Evolutionary conservation across 2,113 vertebrate species (phyloP), one percentile per base, ranked within the genome.

Genomic region (Dascyllus trimaculatus): DNA sequence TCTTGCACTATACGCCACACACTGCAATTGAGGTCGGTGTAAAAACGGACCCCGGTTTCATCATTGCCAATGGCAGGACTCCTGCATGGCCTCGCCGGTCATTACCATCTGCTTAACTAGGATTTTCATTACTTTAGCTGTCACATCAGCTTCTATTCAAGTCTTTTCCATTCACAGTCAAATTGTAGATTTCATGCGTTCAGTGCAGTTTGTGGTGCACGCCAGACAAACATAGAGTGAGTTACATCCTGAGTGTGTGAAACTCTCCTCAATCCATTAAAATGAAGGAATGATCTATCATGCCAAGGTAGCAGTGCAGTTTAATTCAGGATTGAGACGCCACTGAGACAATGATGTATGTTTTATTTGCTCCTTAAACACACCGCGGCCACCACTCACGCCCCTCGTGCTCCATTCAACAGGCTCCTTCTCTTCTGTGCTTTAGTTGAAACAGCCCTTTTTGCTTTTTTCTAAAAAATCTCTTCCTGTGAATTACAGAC

Each of bases 401-500:
- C 60, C 48, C 52, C 46, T 53, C 82, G 59, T 9, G 48, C 70
- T 69, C 81, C 25, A 43, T 79, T 88, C 81, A 89, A 88, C 77
- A 84, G 80, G 64, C 78, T 70, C 73, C 80, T 61, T 81, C 82
- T 90, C 80, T 59, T 87, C 77, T 65, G 53, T 90, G 89, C 93
- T 95, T 93, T 87, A 79, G 84, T 84, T 60, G 82, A 86, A 82
- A 80, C 84, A 51, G 67, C 78, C 68, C 80, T 88, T 87, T n/a
- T 77, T 25, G 24, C 73, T 78, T 85, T 89, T 87, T 87, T 88
- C 60, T 71, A 68, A 84, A 68, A 84, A 88, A 82, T 84, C 80
- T 82, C 86, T 91, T 93, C 87, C 83, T 91, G 84, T 84, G 88
- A 90, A 91, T 94, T 88, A 93, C 89, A 92, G 90, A 84, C 80